Conservation (phyloP, 2,888 invertebrate genomes). For the Tricholauxania praeusta region DNA sequence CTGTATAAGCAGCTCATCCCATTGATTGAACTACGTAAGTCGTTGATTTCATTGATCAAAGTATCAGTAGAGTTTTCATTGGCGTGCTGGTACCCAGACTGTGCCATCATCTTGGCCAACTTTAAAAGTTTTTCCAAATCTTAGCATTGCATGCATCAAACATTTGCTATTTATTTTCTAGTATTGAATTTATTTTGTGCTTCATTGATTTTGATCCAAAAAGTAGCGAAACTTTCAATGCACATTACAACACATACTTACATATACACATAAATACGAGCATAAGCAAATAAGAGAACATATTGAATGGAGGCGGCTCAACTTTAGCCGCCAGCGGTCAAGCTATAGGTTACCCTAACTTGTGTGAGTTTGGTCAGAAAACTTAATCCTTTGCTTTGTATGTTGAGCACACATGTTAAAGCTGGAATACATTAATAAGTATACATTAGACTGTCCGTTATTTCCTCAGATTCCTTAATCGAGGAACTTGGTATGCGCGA, state of each 20-base stretch:
- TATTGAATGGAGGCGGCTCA: neutral
- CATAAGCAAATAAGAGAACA: neutral
- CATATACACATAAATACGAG: neutral
- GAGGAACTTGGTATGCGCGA: too few species aligned
- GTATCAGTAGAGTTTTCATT: slow-evolving; percentile 1
- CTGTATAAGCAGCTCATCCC: neutral
- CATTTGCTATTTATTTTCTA: slow-evolving; percentile 3
- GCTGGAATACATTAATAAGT: neutral
- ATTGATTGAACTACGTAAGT: neutral
- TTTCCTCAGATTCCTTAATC: too few species aligned
- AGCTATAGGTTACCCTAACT: slow-evolving; percentile 1
- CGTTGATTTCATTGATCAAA: neutral
- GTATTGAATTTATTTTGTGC: slow-evolving; percentile 16
- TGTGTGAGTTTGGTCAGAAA: slow-evolving; percentile 10
- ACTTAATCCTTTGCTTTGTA: slow-evolving; percentile 26
- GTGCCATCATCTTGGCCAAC: neutral
- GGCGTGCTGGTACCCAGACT: neutral
- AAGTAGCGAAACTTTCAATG: slow-evolving; percentile 5
- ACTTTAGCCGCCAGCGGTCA: slow-evolving; percentile 18
- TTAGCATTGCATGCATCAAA: slow-evolving; percentile 1
- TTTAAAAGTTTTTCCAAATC: neutral
- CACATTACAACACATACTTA: slow-evolving; percentile 4
- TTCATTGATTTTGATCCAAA: slow-evolving; percentile 19
- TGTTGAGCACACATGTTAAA: neutral
- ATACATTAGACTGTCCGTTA: too few species aligned